Percentiles rank a stretch among this genome's conserved stretches.
phyloP scores from a whole-genome alignment of 2,797 vertebrate genomes.

The Onychomys leucogaster region DNA sequence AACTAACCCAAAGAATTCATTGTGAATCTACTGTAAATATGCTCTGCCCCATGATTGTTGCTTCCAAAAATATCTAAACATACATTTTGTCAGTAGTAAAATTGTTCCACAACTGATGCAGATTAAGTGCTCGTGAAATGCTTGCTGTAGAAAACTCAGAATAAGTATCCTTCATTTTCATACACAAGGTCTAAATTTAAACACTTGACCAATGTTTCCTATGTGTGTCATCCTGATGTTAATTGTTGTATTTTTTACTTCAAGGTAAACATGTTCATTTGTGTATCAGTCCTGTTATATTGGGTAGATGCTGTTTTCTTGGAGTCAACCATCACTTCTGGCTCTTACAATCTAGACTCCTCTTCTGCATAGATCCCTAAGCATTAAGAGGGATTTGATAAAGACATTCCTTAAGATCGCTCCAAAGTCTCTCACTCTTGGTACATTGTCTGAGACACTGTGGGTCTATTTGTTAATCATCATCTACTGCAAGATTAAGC shows the following conservation, averaged over 20 bases:
- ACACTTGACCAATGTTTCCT: conserved; percentile 5
- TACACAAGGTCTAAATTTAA: conserved; percentile 32
- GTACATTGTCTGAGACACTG: neutral
- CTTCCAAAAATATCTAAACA: conserved; percentile 50
- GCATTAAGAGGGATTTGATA: neutral
- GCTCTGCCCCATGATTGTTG: neutral
- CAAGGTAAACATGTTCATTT: neutral
- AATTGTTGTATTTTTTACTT: conserved; percentile 27
- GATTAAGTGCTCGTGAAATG: conserved; percentile 41
- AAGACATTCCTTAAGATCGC: neutral
- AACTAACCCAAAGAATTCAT: neutral
- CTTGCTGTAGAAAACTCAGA: neutral
- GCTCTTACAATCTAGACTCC: neutral
- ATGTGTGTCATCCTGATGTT: neutral
- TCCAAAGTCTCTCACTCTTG: neutral
- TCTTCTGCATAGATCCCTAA: neutral
- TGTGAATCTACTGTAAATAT: conserved; percentile 6
- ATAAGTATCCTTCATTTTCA: conserved; percentile 58
- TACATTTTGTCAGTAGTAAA: neutral
- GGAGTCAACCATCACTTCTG: neutral
- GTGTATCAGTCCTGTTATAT: neutral
- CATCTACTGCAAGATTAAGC: neutral
- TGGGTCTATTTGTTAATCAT: neutral
- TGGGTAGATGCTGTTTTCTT: neutral
- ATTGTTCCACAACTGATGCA: neutral